Percentiles rank a stretch among this genome's conserved stretches.
phyloP scores from a whole-genome alignment of 2,888 invertebrate species.

The Drosophila tanythrix region DNA sequence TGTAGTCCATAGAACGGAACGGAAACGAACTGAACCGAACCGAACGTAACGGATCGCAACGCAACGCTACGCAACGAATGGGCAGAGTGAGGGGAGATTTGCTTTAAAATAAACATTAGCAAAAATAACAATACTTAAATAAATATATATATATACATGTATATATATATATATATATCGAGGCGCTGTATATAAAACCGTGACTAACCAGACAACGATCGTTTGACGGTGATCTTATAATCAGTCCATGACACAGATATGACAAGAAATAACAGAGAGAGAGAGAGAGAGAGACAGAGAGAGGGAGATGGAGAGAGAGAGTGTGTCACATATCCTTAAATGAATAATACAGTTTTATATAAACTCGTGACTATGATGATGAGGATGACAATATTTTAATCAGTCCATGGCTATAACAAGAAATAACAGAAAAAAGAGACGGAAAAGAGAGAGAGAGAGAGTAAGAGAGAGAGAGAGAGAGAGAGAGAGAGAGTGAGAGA shows the following conservation, averaged over 20 bases:
- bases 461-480: not conserved
- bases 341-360: not conserved
- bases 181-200: conserved; percentile 50
- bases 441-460: not conserved
- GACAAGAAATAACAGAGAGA: not conserved
- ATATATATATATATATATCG: not conserved
- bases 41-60: conserved; percentile 1
- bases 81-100: conserved; percentile 15
- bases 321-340: not conserved
- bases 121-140: conserved; percentile 16
- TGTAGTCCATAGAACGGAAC: conserved; percentile 59
- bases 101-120: conserved; percentile 67
- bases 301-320: not conserved
- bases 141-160: not conserved
- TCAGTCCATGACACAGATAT: not conserved
- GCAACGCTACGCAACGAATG: not conserved
- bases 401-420: not conserved
- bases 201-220: conserved; percentile 70
- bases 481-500: not conserved
- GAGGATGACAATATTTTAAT: not conserved
- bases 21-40: not conserved
- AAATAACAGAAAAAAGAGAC: not conserved
- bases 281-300: not conserved
- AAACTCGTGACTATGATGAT: not conserved
- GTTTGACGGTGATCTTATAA: conserved; percentile 30